Base-by-base conservation (phyloP, 2,797 vertebrate species). In the Oreonectes daqikongensis region DNA sequence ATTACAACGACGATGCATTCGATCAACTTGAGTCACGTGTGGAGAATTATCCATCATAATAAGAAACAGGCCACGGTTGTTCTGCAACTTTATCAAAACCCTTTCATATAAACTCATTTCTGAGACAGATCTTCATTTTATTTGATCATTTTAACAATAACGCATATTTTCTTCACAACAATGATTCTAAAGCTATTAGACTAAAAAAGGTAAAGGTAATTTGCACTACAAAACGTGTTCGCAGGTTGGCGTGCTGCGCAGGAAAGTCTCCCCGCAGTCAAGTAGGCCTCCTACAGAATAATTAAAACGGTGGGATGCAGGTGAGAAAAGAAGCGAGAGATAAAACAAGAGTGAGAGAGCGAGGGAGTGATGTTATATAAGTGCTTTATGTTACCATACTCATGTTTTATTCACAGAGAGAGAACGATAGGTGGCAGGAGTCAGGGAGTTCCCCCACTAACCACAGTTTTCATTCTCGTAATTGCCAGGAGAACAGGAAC, bases 221-320 rank as follows among this genome's bases (percentile, higher is more conserved):
- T 70, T 70, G 35, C 67, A 63, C 67, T 64, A 55, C 57, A 70
- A 77, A 61, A 70, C 67, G 5, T 53, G 44, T 69, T 61, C 40
- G 57, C 15, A 57, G 53, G 57, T 24, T 75, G 59, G 22, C 12
- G 2, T 38, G 30, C 67, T 59, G 20, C 17, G 69, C 22, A 38
- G 50, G 20, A 75, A 69, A 32, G 35, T 63, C 35, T 74, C 71
- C 71, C 28, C 20, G 40, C 64, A 75, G 67, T 75, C 66, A 66
- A 69, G 40, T 38, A 61, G 60, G 61, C 60, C 75, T 48, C 46
- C 61, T 72, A 72, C 61, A 50, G 52, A 77, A 61, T 80, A 68
- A 77, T 80, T 80, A 80, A 76, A 80, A 76, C 46, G 22, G 63
- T 77, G 42, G 79, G 79, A 81, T 72, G 69, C 24, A 77, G 61